Base-by-base conservation (phyloP, 1,140 invertebrate genomes). In the Mamestra configurata region DNA sequence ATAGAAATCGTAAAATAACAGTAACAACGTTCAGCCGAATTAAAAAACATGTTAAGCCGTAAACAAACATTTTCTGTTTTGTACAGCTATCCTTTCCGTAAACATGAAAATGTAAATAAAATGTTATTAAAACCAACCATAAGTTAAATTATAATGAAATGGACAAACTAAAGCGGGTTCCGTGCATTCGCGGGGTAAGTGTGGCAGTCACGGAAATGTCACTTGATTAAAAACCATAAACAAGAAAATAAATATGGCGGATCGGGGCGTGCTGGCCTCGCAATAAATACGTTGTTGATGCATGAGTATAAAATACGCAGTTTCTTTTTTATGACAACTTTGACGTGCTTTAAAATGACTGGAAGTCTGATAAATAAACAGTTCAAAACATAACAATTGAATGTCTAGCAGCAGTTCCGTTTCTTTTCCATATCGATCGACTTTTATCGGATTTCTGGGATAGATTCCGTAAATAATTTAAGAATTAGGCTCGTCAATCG, bases 141-240 rank as follows among this genome's bases (percentile, higher is more conserved):
- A 86, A 68, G 81, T 79, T 84, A 82, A 87, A 89, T 84, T 89
- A 88, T 86, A 89, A 90, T 89, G 84, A 90, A 89, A 87, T 85
- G 78, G 77, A 70, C 43, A 64, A 51, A 77, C 18, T 57, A 61
- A 57, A 75, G 59, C 70, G 61, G 82, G 77, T 86, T 84, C 75
- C 85, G 86, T 89, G 86, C 82, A 81, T 57, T 70, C 53, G 78
- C 77, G 66, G 71, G 43, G 1, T 86, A 88, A 92, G 84, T 89
- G 88, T 35, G 46, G 86, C 84, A 87, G 86, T 88, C 89, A 89
- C 89, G 86, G 83, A 90, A 92, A 89, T 87, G 90, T 89, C 89
- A 89, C 73, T 82, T 90, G 85, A 92, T 92, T 89, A 91, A 89
- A 90, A 89, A 83, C 80, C 79, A 84, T 81, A 89, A 88, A 89